A percentile compares a stretch with the other conserved stretches of the same genome.
phyloP scores from a whole-genome alignment of 2,888 invertebrate species.

The Smittia sp. region DNA sequence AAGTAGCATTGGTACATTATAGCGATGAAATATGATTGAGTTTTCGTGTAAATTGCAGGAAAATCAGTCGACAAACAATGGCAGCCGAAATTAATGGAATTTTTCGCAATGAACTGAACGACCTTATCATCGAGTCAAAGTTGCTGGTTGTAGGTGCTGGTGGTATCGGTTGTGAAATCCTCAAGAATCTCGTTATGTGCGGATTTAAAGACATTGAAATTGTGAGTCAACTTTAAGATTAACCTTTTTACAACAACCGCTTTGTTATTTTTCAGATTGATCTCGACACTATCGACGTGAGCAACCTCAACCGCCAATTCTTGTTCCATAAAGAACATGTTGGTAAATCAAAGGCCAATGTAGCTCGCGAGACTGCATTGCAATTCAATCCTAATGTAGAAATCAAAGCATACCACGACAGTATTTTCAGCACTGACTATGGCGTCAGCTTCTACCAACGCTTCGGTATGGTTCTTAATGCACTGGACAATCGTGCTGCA shows the following conservation, averaged over 20 bases:
- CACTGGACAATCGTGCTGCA: slow-evolving; percentile 93
- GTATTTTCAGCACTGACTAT: slow-evolving; percentile 83
- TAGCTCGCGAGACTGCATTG: slow-evolving; percentile 85
- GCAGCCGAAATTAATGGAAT: slow-evolving; percentile 67
- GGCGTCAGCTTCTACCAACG: slow-evolving; percentile 87
- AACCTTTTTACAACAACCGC: slow-evolving; percentile 6
- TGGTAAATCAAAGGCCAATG: slow-evolving; percentile 91
- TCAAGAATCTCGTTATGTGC: slow-evolving; percentile 93
- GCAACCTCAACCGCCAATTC: slow-evolving; percentile 98
- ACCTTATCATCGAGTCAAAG: slow-evolving; percentile 67
- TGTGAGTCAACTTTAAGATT: slow-evolving; percentile 61
- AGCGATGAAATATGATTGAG: too few relatives aligned
- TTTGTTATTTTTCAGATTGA: slow-evolving; percentile 78
- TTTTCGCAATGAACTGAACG: slow-evolving; percentile 63
- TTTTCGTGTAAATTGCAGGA: too few relatives aligned
- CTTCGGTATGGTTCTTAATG: slow-evolving; percentile 91
- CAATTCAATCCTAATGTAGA: slow-evolving; percentile 84
- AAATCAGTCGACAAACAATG: slow-evolving; percentile 52
- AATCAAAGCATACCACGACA: slow-evolving; percentile 89
- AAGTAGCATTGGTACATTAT: too few relatives aligned
- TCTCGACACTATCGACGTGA: slow-evolving; percentile 98
- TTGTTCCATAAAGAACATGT: slow-evolving; percentile 98
- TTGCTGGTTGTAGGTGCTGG: slow-evolving; percentile 93
- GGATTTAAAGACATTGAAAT: slow-evolving; percentile 93
- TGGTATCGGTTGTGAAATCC: slow-evolving; percentile 97